Conservation (phyloP, 2,888 invertebrate species). For the Mimas tiliae region DNA sequence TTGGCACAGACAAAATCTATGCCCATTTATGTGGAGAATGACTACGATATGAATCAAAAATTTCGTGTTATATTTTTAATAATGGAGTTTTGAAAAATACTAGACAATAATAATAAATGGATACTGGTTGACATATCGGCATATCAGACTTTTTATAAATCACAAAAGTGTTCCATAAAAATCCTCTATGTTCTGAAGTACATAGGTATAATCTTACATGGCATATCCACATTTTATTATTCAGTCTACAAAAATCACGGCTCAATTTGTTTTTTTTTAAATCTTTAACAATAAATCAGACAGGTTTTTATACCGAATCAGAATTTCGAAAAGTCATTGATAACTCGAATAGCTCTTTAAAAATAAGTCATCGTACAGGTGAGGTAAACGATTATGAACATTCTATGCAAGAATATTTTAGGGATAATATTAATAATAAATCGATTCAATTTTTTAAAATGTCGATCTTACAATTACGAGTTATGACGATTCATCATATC, state of each 20-base stretch:
- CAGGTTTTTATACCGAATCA: conserved; percentile 2
- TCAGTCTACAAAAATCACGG: conserved; percentile 19
- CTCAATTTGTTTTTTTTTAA: not conserved
- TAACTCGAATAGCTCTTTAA: not conserved
- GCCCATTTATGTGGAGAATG: too few species aligned
- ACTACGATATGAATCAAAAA: too few species aligned
- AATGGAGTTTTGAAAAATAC: too few species aligned
- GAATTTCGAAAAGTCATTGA: not conserved
- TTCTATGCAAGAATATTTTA: not conserved
- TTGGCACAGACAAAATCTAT: too few species aligned
- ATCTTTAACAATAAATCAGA: not conserved
- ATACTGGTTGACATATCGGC: too few species aligned
- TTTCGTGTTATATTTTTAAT: too few species aligned
- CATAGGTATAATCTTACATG: not conserved
- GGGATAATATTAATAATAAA: not conserved
- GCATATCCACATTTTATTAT: conserved; percentile 13
- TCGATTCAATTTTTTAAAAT: not conserved
- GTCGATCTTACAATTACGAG: too few species aligned
- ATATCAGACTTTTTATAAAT: too few species aligned
- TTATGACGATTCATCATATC: too few species aligned
- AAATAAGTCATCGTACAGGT: not conserved
- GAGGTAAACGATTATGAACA: conserved; percentile 1
- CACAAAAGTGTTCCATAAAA: too few species aligned
- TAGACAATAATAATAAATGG: too few species aligned
- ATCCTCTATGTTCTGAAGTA: too few species aligned